These are phyloP conservation scores for Chlorodrepanis virens DNA, from an alignment of 2,113 vertebrate species.

Conservation along the genomic window DNA sequence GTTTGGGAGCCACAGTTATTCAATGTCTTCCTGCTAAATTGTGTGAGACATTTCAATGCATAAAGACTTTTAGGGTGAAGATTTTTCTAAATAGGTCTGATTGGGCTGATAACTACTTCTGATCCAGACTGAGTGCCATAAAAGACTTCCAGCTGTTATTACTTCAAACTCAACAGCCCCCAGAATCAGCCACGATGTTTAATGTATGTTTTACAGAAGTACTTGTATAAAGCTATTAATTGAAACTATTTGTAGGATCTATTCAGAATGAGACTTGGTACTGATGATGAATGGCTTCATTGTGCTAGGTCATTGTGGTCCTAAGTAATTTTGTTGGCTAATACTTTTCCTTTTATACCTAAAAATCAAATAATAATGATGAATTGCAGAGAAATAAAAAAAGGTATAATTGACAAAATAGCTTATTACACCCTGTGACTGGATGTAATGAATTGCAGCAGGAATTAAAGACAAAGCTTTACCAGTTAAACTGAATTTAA, in stretches of 20 bases:
- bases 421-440: constrained; percentile 11
- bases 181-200: background rate
- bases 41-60: background rate
- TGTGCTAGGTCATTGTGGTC: constrained; percentile 20
- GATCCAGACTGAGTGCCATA: background rate
- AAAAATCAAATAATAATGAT: constrained; percentile 56
- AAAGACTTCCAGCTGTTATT: background rate
- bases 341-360: constrained; percentile 35
- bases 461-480: constrained; percentile 18
- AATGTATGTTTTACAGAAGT: constrained; percentile 15
- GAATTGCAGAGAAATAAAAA: constrained; percentile 23
- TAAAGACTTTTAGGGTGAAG: background rate
- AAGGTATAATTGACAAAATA: constrained; percentile 35
- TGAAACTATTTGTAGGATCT: constrained; percentile 32
- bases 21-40: background rate
- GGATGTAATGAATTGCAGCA: constrained; percentile 29
- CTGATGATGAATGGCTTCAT: constrained; percentile 44
- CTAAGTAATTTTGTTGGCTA: constrained; percentile 49
- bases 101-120: background rate
- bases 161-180: constrained; percentile 4
- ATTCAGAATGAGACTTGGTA: background rate
- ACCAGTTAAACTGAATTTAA: constrained; percentile 2
- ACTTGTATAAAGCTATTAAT: constrained; percentile 8
- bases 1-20: background rate
- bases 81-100: background rate